Evolutionary conservation across 2,888 invertebrate genomes (phyloP).

Genomic region (Hypomecis punctinalis): DNA sequence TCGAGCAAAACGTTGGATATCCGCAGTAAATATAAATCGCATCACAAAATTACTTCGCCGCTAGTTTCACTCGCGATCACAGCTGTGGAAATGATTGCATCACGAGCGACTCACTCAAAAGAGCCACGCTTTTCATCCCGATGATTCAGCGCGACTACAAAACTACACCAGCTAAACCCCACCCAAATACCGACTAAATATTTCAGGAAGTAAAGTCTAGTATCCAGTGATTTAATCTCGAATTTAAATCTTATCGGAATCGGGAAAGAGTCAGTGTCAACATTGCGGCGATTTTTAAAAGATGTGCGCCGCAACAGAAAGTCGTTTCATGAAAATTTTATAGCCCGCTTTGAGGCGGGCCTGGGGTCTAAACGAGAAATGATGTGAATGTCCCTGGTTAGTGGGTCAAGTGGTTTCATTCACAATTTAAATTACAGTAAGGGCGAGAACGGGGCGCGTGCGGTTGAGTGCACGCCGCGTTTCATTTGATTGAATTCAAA

Average conservation of each 20-base stretch:
- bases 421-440: conserved; percentile 22
- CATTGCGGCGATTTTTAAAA: conserved; percentile 61
- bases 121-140: conserved; percentile 55
- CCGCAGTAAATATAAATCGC: conserved; percentile 38
- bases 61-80: conserved; percentile 61
- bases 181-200: conserved; percentile 47
- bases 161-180: conserved; percentile 36
- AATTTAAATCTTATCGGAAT: conserved; percentile 48
- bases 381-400: conserved; percentile 70
- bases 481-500: neutral
- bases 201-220: conserved; percentile 46
- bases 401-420: conserved; percentile 64
- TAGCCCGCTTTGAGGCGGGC: conserved; percentile 66
- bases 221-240: conserved; percentile 33
- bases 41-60: conserved; percentile 53
- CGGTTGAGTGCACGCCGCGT: no score
- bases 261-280: conserved; percentile 50
- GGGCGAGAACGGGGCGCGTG: neutral
- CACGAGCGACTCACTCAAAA: conserved; percentile 56
- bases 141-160: conserved; percentile 42
- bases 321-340: conserved; percentile 72
- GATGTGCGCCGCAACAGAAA: conserved; percentile 53
- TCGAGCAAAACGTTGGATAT: conserved; percentile 22
- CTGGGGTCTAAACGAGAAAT: conserved; percentile 64
- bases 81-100: conserved; percentile 60